Percentiles rank a stretch among this genome's conserved stretches.
Evolutionary conservation across 2,797 vertebrate species (phyloP).

Genomic region (Argya squamiceps): DNA sequence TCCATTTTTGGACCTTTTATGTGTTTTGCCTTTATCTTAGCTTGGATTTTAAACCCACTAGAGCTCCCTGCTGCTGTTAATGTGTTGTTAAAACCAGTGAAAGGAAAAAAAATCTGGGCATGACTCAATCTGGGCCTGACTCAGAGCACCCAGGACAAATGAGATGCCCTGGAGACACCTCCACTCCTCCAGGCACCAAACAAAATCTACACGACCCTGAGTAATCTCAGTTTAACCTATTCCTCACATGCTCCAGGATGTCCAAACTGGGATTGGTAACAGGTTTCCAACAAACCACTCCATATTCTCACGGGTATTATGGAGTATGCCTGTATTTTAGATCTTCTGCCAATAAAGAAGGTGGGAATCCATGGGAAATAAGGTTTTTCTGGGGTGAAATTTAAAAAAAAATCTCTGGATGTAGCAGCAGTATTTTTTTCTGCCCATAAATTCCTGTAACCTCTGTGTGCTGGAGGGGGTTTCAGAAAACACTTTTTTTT

Average conservation of each 20-base stretch:
- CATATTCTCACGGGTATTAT: rapidly evolving
- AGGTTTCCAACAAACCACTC: not conserved
- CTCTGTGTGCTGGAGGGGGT: rapidly evolving
- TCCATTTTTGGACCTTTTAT: not conserved
- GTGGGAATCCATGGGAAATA: not conserved
- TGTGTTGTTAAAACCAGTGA: not conserved
- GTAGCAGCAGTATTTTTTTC: not conserved
- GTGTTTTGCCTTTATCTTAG: not conserved
- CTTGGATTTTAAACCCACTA: not conserved
- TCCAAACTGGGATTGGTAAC: not conserved
- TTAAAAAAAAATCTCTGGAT: not conserved
- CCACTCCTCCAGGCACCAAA: not conserved
- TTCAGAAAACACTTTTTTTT: not conserved
- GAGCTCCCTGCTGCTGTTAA: not conserved
- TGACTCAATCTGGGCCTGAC: not conserved
- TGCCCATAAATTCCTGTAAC: not conserved
- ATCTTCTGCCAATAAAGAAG: rapidly evolving
- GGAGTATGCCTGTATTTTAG: rapidly evolving
- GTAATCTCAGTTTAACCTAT: not conserved
- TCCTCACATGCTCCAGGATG: not conserved
- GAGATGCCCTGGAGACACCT: not conserved
- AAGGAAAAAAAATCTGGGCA: not conserved
- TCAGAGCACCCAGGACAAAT: not conserved
- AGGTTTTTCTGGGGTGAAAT: not conserved
- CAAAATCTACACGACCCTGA: rapidly evolving